Percentiles rank a stretch among this genome's conserved stretches.
phyloP scores from a whole-genome alignment of 2,113 vertebrate genomes.

The Phalacrocorax aristotelis region DNA sequence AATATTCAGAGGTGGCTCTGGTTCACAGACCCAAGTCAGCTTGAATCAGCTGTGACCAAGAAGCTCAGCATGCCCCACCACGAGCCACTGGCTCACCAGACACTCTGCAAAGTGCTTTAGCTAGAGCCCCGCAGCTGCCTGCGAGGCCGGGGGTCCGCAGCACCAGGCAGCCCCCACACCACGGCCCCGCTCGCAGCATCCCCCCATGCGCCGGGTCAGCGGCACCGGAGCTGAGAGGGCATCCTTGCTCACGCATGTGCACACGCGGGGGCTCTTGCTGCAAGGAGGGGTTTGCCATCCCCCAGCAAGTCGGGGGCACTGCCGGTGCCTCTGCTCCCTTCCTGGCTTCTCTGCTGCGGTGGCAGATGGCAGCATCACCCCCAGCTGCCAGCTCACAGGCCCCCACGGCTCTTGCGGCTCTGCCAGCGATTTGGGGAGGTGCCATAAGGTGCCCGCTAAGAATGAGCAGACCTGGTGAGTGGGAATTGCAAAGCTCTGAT shows the following conservation, averaged over 20 bases:
- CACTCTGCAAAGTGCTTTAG: not conserved
- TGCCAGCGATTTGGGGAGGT: not conserved
- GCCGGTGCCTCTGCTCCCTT: not conserved
- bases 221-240: not conserved
- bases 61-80: not conserved
- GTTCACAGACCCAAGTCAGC: not conserved
- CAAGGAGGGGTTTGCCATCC: not conserved
- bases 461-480: not conserved
- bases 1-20: not conserved
- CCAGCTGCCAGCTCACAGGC: not conserved
- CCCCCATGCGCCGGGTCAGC: rapidly evolving
- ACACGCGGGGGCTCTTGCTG: rapidly evolving
- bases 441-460: not conserved
- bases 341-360: not conserved
- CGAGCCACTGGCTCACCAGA: rapidly evolving
- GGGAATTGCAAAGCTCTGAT: not conserved
- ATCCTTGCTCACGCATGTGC: rapidly evolving
- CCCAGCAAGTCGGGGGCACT: not conserved
- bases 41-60: rapidly evolving
- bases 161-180: not conserved
- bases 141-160: rapidly evolving
- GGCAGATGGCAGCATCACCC: not conserved
- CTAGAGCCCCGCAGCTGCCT: not conserved
- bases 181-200: rapidly evolving
- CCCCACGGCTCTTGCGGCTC: not conserved